Conservation (phyloP, 2,888 invertebrate genomes). For the Petrolisthes manimaculis region DNA sequence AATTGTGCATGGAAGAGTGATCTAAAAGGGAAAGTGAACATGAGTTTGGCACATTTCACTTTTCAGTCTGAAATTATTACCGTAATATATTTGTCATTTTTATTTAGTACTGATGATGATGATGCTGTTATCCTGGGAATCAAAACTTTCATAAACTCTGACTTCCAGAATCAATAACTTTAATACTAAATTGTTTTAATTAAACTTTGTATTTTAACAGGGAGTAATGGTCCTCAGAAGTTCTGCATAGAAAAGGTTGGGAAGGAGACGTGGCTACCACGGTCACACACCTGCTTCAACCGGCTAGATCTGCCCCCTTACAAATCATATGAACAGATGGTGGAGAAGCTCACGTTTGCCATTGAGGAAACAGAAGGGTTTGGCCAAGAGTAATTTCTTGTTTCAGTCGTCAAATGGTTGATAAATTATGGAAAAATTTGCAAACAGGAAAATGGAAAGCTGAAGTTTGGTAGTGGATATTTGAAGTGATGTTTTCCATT, state of each 20-base stretch:
- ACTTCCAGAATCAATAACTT: too few relatives aligned
- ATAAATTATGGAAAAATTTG: neutral
- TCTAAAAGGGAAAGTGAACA: too few relatives aligned
- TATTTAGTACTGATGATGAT: too few relatives aligned
- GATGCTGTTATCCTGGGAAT: too few relatives aligned
- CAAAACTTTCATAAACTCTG: too few relatives aligned
- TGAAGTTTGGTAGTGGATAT: neutral
- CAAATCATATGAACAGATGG: slow-evolving; percentile 97
- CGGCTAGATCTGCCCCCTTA: slow-evolving; percentile 98
- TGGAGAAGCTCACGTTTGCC: slow-evolving; percentile 97
- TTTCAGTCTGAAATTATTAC: too few relatives aligned
- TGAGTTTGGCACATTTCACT: too few relatives aligned
- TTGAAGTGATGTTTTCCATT: neutral
- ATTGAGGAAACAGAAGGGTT: slow-evolving; percentile 99
- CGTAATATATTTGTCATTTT: too few relatives aligned
- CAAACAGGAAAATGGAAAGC: neutral
- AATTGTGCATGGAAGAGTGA: too few relatives aligned
- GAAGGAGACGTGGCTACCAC: slow-evolving; percentile 98
- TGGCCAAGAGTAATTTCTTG: slow-evolving; percentile 84
- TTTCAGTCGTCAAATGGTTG: neutral
- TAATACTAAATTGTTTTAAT: too few relatives aligned
- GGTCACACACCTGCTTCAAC: slow-evolving; percentile 99
- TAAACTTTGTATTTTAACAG: slow-evolving; percentile 68
- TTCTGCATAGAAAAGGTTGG: slow-evolving; percentile 99
- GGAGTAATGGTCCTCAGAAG: slow-evolving; percentile 96